Evolutionary conservation across 64 coral and sea anemone species (phyloP).

Genomic region (Stichodactyla mertensii): DNA sequence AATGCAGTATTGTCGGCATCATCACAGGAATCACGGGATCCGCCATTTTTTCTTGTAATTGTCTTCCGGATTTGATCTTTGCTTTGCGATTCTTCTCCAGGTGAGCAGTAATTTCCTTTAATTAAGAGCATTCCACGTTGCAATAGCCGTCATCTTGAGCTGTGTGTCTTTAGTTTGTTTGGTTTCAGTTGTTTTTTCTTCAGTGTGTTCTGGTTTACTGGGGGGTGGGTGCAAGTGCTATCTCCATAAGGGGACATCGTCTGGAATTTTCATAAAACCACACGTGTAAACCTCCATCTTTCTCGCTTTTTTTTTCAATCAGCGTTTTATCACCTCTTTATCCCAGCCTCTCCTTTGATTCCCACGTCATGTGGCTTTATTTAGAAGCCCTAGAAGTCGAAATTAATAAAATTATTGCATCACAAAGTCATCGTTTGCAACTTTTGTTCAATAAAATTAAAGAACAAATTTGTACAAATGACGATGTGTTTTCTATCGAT

Average conservation of each 20-base stretch:
- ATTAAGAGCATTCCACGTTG: not conserved
- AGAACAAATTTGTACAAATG: not conserved
- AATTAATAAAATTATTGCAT: not conserved
- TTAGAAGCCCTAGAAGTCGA: not conserved
- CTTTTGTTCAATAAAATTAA: not conserved
- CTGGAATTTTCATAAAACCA: not conserved
- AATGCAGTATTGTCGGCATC: not conserved
- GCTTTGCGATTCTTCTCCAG: slow-evolving; percentile 34
- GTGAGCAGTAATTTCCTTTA: slow-evolving; percentile 24
- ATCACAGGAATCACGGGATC: slow-evolving; percentile 58
- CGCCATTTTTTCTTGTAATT: slow-evolving; percentile 54
- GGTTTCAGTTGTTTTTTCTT: not conserved
- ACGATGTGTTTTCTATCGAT: not conserved
- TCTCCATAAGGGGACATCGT: not conserved
- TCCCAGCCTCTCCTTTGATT: not conserved
- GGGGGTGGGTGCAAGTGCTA: not conserved
- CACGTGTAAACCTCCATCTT: not conserved
- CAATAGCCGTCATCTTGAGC: not conserved
- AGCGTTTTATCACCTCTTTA: not conserved
- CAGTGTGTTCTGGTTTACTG: not conserved
- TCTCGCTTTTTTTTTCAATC: not conserved
- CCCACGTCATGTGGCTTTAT: not conserved
- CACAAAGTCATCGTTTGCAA: not conserved
- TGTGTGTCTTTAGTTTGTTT: not conserved
- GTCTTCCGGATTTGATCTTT: slow-evolving; percentile 48